Percentiles rank a stretch among this genome's conserved stretches.
These are phyloP conservation scores for Nothoprocta perdicaria DNA, from an alignment of 2,113 vertebrate genomes.

Conservation along the genomic window DNA sequence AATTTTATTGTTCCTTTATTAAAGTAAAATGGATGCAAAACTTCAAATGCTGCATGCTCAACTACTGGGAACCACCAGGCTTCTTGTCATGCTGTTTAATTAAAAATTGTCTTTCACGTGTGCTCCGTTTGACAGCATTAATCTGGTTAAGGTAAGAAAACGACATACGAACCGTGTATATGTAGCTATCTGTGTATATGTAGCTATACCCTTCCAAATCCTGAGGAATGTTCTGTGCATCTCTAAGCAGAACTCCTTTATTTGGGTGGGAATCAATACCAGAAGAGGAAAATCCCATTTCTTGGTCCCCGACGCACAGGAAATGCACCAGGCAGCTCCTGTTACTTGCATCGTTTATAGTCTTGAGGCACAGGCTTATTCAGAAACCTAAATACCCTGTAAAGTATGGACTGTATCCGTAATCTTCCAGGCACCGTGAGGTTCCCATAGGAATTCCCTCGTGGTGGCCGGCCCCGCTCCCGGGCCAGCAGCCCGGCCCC, in stretches of 20 bases:
- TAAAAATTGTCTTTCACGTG: neutral
- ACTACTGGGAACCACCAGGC: neutral
- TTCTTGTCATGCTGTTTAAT: neutral
- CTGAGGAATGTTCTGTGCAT: neutral
- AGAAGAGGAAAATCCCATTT: neutral
- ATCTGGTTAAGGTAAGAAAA: neutral
- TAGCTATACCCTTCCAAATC: neutral
- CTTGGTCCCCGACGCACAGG: neutral
- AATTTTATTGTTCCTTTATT: constrained; percentile 4
- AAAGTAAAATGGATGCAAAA: neutral
- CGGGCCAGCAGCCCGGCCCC: neutral
- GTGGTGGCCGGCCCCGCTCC: neutral
- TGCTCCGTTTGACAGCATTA: neutral
- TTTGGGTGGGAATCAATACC: neutral
- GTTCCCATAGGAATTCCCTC: neutral
- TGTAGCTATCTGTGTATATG: neutral
- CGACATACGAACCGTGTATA: neutral
- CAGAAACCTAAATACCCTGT: neutral
- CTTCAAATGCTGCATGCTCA: fast-evolving
- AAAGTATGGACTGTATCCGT: neutral
- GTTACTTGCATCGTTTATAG: neutral
- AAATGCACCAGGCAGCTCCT: neutral
- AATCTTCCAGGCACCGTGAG: neutral
- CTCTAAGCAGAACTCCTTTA: neutral
- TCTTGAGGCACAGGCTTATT: neutral